Evolutionary conservation across 2,797 vertebrate species (phyloP), one percentile per base, ranked within the genome.

Genomic region (Varecia variegata): DNA sequence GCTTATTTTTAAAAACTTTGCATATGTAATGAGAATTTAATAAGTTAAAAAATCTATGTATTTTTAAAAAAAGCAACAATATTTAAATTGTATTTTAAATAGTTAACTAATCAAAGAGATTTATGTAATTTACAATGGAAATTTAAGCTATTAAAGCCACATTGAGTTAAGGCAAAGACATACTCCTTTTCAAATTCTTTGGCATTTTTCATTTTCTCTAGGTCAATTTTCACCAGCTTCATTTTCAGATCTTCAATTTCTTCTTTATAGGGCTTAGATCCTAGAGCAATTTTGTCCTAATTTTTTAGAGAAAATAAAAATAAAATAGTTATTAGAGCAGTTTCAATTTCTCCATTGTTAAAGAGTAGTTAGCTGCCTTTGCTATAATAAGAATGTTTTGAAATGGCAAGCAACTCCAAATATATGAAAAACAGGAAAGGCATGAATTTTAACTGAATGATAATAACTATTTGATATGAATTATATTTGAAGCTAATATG

Each of bases 191-290:
- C 98, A 92, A 99, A 98, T 38, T 98, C 82, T 5, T 98, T 99
- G 0, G 98, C 98, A 7, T 97, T 96, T 14, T 99, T 99, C 86
- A 97, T 98, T 97, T 98, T 97, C 96, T 99, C 98, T 98, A 99
- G 94, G 94, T 99, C 99, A 96, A 93, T 84, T 96, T 99, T 98
- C n/a, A 99, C 98, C 35, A 99, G 56, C 30, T 99, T 98, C 35
- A 93, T 98, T 97, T 98, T 98, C 27, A 99, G 98, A 47, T 97
- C 77, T 58, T 99, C 99, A 94, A 99, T 98, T 98, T 99, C 99
- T 45, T 97, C 98, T 93, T 97, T 98, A 88, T 98, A 98, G 7
- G 98, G 97, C 1, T 98, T 94, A 11, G 97, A 95, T 88, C 98
- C 99, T 97, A 98, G 98, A 97, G 99, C 92, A 77, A 98, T 71